A percentile compares a stretch with the other conserved stretches of the same genome.
Conservation (phyloP, 1,140 invertebrate species). For the Polyergus mexicanus region DNA sequence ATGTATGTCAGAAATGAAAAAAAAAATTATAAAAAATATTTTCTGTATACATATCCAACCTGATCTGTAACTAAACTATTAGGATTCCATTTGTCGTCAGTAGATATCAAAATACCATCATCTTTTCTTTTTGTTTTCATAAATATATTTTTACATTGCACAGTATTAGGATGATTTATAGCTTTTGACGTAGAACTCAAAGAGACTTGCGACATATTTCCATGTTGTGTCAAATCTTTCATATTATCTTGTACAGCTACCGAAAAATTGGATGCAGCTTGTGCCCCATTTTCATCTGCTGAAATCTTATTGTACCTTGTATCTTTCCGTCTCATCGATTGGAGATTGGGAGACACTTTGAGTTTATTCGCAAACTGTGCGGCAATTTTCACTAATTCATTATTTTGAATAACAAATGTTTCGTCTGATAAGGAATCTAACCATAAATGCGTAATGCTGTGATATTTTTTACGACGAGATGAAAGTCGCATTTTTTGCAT, state of each 20-base stretch:
- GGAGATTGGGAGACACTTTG: neutral
- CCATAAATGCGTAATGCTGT: neutral
- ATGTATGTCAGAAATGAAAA: neutral
- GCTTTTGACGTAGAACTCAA: neutral
- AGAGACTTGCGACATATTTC: neutral
- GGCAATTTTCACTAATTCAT: neutral
- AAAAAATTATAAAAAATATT: conserved; percentile 12
- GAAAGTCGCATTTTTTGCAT: neutral
- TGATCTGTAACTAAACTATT: conserved; percentile 8
- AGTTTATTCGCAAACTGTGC: neutral
- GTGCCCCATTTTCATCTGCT: neutral
- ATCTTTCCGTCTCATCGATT: neutral
- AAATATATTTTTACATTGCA: neutral
- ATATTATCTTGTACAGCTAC: neutral
- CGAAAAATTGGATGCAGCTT: neutral
- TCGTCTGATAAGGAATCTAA: neutral
- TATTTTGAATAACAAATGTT: neutral
- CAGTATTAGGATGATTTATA: neutral
- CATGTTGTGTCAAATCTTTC: neutral
- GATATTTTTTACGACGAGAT: neutral
- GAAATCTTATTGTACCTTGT: too few relatives aligned
- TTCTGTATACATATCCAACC: conserved; percentile 9
- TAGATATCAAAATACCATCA: neutral
- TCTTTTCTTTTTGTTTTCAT: neutral
- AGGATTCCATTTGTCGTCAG: neutral